A percentile compares a stretch with the other conserved stretches of the same genome.
phyloP scores from a whole-genome alignment of 2,888 invertebrate species.

The Orthosia gothica region DNA sequence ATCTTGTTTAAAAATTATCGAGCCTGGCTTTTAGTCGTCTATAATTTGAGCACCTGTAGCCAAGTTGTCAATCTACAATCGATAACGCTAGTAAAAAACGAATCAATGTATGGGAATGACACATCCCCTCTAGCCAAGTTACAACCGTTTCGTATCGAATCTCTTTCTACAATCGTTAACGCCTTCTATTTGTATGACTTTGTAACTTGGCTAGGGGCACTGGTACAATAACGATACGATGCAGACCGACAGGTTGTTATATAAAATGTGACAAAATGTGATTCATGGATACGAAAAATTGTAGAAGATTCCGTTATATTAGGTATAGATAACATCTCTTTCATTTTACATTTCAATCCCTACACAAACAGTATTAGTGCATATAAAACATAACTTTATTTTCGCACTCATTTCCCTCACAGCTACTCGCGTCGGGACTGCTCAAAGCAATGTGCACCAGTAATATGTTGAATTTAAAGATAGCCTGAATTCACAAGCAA shows the following conservation, averaged over 20 bases:
- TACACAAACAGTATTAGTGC: background rate
- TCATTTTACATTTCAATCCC: conserved; percentile 9
- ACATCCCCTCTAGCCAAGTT: no score
- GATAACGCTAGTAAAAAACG: no score
- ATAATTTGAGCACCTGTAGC: no score
- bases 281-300: background rate
- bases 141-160: no score
- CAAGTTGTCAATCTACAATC: no score
- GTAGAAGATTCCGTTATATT: background rate
- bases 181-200: no score
- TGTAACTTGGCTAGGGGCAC: no score
- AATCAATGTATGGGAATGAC: no score
- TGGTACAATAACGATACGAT: no score
- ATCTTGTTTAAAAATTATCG: no score
- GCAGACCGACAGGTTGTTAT: no score
- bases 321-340: background rate
- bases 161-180: no score
- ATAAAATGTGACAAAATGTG: background rate
- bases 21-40: background rate
- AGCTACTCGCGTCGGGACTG: conserved; percentile 19
- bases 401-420: conserved; percentile 28
- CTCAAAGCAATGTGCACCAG: conserved; percentile 28
- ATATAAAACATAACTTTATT: conserved; percentile 23
- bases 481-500: conserved; percentile 17
- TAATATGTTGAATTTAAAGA: conserved; percentile 40